A percentile compares a stretch with the other conserved stretches of the same genome.
These are phyloP conservation scores for Drosophila pachea DNA, from an alignment of 1,140 invertebrate species.

Conservation along the genomic window DNA sequence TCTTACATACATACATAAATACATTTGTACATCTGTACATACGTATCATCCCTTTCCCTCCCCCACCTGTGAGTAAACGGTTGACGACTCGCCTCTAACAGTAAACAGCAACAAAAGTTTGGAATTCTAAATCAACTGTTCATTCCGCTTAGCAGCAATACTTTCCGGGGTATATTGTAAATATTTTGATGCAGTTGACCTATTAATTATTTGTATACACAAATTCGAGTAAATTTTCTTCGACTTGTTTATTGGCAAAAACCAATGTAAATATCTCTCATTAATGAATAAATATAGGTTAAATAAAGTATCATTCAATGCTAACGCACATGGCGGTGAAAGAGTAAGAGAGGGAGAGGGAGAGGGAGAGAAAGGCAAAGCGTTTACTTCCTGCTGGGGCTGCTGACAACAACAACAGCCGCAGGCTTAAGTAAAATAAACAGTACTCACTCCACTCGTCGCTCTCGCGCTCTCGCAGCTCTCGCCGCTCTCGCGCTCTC, in stretches of 20 bases:
- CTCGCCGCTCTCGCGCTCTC: not conserved
- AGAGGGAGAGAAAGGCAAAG: not conserved
- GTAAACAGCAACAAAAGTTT: not conserved
- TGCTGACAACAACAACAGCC: slow-evolving; percentile 13
- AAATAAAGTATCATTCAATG: slow-evolving; percentile 8
- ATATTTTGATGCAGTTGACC: slow-evolving; percentile 2
- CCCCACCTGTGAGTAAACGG: too few species aligned
- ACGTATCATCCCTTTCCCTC: slow-evolving; percentile 20
- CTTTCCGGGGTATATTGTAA: not conserved
- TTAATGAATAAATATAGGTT: slow-evolving; percentile 23
- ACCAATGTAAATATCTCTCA: slow-evolving; percentile 30
- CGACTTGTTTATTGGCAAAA: slow-evolving; percentile 21
- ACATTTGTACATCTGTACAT: not conserved
- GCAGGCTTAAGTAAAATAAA: slow-evolving; percentile 30
- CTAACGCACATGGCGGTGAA: too few species aligned
- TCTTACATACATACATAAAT: not conserved
- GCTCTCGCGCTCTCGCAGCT: slow-evolving; percentile 1
- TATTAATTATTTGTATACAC: not conserved
- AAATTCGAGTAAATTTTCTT: slow-evolving; percentile 24
- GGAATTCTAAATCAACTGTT: not conserved
- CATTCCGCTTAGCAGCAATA: not conserved
- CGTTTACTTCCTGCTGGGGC: slow-evolving; percentile 34
- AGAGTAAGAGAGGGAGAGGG: not conserved
- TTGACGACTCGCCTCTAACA: not conserved
- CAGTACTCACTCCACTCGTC: slow-evolving; percentile 16